Conservation (phyloP, 1,140 invertebrate genomes). For the Meloidogyne floridensis region DNA sequence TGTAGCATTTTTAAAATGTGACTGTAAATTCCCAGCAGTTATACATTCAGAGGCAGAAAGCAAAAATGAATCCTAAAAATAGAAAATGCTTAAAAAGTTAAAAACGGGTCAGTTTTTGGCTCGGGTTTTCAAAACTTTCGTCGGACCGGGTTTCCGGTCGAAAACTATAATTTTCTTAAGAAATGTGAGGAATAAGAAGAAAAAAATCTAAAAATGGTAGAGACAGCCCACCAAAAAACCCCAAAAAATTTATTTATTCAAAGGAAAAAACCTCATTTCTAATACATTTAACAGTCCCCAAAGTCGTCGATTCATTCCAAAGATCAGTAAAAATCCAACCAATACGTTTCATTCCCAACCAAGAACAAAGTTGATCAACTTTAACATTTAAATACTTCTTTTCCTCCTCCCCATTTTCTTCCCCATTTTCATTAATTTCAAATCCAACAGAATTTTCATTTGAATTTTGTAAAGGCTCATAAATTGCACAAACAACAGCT, state of each 20-base stretch:
- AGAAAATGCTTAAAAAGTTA: too few species aligned
- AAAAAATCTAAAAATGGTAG: background rate
- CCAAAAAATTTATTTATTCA: constrained; percentile 14
- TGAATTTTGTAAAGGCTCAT: constrained; percentile 80
- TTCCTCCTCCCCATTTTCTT: constrained; percentile 70
- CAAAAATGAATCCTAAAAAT: constrained; percentile 80
- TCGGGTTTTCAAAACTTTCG: too few species aligned
- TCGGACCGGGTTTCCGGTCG: too few species aligned
- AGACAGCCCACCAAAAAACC: too few species aligned
- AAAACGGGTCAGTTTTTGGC: too few species aligned
- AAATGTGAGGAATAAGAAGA: background rate
- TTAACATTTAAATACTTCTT: constrained; percentile 52
- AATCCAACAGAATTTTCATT: constrained; percentile 68
- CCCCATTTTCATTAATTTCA: constrained; percentile 67
- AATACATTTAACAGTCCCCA: constrained; percentile 82
- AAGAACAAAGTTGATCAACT: constrained; percentile 78
- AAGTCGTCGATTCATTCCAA: constrained; percentile 70
- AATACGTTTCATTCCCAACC: constrained; percentile 80
- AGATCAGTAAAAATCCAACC: constrained; percentile 99
- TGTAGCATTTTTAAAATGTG: constrained; percentile 86
- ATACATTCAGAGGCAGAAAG: constrained; percentile 96
- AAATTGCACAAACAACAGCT: constrained; percentile 90
- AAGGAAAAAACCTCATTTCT: constrained; percentile 74
- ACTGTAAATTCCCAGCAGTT: constrained; percentile 92
- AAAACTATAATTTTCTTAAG: background rate